A percentile compares a stretch with the other conserved stretches of the same genome.
phyloP scores from a whole-genome alignment of 30 jellyfish, hydroid and myxozoan species.

The Aurelia aurita region DNA sequence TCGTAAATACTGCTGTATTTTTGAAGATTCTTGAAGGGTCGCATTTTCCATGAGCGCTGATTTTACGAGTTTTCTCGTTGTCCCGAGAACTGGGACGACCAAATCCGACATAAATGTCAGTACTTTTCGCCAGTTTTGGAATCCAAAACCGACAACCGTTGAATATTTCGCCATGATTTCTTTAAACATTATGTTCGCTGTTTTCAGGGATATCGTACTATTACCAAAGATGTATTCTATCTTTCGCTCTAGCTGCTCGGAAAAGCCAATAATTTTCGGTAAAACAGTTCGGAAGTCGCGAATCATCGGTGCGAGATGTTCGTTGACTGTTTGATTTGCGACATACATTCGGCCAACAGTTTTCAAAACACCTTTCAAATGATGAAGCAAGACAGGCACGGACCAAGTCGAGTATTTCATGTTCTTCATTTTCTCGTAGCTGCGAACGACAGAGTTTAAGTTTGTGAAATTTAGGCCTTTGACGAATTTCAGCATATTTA shows the following conservation, averaged over 20 bases:
- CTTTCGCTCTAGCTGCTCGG: background rate
- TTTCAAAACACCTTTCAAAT: constrained; percentile 38
- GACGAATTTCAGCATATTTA: constrained; percentile 39
- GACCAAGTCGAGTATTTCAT: constrained; percentile 53
- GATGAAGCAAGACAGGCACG: constrained; percentile 33
- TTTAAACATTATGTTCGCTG: background rate
- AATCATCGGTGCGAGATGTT: constrained; percentile 46
- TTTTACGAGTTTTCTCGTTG: background rate
- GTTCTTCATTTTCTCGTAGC: constrained; percentile 52
- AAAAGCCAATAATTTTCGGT: constrained; percentile 18
- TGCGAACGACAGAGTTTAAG: constrained; percentile 38
- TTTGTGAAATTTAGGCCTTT: constrained; percentile 72
- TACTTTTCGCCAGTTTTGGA: constrained; percentile 50
- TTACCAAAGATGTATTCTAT: too few relatives aligned
- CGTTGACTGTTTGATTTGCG: constrained; percentile 56
- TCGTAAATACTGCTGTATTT: background rate
- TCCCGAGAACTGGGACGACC: constrained; percentile 33
- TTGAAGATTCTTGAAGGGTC: background rate
- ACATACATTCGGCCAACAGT: constrained; percentile 57
- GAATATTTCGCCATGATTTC: background rate
- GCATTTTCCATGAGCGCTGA: background rate
- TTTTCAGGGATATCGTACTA: background rate
- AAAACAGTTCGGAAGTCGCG: constrained; percentile 24
- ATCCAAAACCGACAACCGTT: background rate
- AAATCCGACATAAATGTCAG: constrained; percentile 53